A percentile compares a stretch with the other conserved stretches of the same genome.
These are phyloP conservation scores for Craterocephalus amniculus DNA, from an alignment of 2,797 vertebrate genomes.

Conservation along the genomic window DNA sequence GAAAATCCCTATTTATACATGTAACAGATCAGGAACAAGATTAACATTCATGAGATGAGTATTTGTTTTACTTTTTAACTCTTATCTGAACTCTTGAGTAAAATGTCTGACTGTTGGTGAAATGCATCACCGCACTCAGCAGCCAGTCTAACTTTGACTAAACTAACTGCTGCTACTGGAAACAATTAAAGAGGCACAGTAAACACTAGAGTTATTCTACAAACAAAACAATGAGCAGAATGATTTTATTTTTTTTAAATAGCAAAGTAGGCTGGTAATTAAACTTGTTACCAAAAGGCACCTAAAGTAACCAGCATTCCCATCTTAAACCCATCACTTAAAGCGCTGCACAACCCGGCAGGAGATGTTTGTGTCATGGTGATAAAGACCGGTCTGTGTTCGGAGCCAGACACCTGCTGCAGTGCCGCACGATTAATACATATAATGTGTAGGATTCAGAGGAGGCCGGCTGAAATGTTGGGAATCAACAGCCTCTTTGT, in stretches of 20 bases:
- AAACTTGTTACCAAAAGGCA: neutral
- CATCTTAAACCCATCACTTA: neutral
- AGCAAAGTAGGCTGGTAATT: neutral
- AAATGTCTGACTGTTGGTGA: neutral
- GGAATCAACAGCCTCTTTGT: slow-evolving; percentile 77
- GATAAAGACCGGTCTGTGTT: slow-evolving; percentile 45
- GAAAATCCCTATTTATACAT: neutral
- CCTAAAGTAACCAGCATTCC: neutral
- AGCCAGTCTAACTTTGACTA: neutral
- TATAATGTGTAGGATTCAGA: slow-evolving; percentile 50
- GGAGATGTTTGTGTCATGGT: neutral
- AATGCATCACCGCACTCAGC: neutral
- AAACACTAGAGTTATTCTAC: neutral
- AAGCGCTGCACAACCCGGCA: neutral
- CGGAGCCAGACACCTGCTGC: slow-evolving; percentile 60
- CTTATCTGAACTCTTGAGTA: neutral
- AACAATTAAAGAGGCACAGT: neutral
- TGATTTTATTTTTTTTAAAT: neutral
- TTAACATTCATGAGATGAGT: neutral
- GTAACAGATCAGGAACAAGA: neutral
- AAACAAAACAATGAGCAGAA: neutral
- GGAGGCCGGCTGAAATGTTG: slow-evolving; percentile 47
- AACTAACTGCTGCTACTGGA: neutral
- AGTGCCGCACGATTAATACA: slow-evolving; percentile 41
- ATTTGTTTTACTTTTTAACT: no score